Evolutionary conservation across 2,888 invertebrate genomes (phyloP).

Genomic region (Dichetophora obliterata): DNA sequence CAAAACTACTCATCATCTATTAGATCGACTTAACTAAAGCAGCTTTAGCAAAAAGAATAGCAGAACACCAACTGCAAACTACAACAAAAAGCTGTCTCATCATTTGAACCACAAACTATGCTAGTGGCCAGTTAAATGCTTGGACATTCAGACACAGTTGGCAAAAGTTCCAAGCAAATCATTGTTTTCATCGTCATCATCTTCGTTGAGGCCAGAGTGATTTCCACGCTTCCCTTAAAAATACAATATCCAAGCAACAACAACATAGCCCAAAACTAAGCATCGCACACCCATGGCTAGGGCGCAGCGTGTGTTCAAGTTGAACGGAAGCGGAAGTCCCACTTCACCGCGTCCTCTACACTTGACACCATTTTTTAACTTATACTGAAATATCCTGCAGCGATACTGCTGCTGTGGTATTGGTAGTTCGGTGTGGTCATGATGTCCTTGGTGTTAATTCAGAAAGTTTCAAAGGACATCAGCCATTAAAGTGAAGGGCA

Average conservation of each 20-base stretch:
- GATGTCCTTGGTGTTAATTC: constrained; percentile 7
- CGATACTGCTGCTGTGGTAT: constrained; percentile 36
- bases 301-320: constrained; percentile 6
- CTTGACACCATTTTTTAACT: constrained; percentile 63
- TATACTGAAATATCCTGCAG: constrained; percentile 64
- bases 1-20: constrained; percentile 39
- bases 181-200: neutral
- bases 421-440: neutral
- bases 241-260: neutral
- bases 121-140: constrained; percentile 65
- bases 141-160: constrained; percentile 16
- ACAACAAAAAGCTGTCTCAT: constrained; percentile 38
- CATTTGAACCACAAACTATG: constrained; percentile 65
- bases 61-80: neutral
- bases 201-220: neutral
- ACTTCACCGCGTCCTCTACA: constrained; percentile 53
- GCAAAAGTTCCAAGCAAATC: neutral
- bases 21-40: constrained; percentile 37
- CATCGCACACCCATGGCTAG: too few species aligned
- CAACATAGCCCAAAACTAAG: neutral
- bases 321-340: constrained; percentile 59
- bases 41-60: neutral
- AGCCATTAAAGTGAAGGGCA: neutral
- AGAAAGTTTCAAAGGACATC: constrained; percentile 4
- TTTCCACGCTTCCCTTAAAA: constrained; percentile 23